Percentiles rank a stretch among this genome's conserved stretches.
These are phyloP conservation scores for Ardeotis arabs DNA, from an alignment of 2,113 vertebrate genomes.

Conservation along the genomic window DNA sequence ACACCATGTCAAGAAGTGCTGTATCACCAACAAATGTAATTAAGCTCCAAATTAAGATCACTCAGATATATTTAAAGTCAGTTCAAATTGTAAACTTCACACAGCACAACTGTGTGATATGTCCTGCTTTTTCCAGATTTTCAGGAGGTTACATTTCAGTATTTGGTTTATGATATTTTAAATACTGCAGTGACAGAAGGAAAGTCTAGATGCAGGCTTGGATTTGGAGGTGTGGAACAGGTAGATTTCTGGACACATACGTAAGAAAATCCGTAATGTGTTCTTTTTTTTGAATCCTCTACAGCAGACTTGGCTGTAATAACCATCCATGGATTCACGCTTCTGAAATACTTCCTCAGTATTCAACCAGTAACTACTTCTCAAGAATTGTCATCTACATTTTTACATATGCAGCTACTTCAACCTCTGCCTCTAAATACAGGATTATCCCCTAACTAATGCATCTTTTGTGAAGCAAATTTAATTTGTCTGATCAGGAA, in stretches of 20 bases:
- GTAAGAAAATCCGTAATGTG: neutral
- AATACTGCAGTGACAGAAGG: neutral
- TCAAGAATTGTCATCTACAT: neutral
- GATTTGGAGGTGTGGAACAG: neutral
- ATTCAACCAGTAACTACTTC: neutral
- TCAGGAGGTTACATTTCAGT: neutral
- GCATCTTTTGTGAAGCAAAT: neutral
- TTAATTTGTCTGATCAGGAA: neutral
- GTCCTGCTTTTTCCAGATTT: neutral
- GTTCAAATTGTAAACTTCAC: neutral
- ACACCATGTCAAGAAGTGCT: neutral
- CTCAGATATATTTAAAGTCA: neutral
- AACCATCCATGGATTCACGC: neutral
- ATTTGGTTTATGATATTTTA: neutral
- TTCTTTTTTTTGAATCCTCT: neutral
- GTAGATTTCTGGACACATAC: neutral
- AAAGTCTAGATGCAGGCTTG: neutral
- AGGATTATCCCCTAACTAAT: neutral
- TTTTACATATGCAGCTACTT: neutral
- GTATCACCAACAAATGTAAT: neutral
- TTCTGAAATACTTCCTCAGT: neutral
- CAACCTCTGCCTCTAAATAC: neutral
- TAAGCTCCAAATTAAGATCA: neutral
- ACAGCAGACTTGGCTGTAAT: neutral
- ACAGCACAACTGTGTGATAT: fast-evolving